Evolutionary conservation across 2,797 vertebrate species (phyloP).

Genomic region (Sebastes umbrosus): DNA sequence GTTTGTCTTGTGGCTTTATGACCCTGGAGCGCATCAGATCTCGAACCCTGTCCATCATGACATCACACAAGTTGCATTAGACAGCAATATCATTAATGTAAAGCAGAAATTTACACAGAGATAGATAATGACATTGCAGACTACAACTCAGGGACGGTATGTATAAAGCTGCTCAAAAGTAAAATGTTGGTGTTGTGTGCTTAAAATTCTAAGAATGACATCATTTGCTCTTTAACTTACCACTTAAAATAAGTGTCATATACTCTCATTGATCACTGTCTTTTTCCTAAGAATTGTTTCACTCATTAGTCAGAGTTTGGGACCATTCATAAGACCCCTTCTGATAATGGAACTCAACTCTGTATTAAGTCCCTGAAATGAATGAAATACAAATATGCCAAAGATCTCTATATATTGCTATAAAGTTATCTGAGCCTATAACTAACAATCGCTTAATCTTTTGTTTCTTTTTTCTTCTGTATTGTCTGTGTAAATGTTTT

Average conservation of each 20-base stretch:
- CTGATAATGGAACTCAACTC: too few relatives aligned
- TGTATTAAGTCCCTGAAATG: too few relatives aligned
- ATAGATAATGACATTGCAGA: neutral
- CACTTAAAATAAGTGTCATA: neutral
- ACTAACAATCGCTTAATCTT: too few relatives aligned
- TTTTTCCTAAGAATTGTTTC: neutral
- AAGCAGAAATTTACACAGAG: neutral
- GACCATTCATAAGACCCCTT: neutral
- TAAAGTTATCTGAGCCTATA: too few relatives aligned
- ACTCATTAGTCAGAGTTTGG: neutral
- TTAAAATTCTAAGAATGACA: neutral
- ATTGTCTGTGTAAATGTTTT: too few relatives aligned
- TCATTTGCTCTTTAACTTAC: neutral
- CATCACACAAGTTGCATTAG: neutral
- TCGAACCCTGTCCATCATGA: slow-evolving; percentile 77
- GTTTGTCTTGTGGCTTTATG: slow-evolving; percentile 80
- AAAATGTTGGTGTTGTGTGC: neutral
- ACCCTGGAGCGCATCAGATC: slow-evolving; percentile 87
- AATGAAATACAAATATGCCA: too few relatives aligned
- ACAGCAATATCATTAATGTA: neutral
- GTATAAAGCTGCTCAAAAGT: neutral
- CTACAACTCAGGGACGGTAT: neutral
- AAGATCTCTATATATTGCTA: too few relatives aligned
- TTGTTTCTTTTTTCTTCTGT: too few relatives aligned
- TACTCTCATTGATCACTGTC: neutral